A percentile compares a stretch with the other conserved stretches of the same genome.
Evolutionary conservation across 2,797 vertebrate species (phyloP).

Genomic region (Antennarius maculatus): DNA sequence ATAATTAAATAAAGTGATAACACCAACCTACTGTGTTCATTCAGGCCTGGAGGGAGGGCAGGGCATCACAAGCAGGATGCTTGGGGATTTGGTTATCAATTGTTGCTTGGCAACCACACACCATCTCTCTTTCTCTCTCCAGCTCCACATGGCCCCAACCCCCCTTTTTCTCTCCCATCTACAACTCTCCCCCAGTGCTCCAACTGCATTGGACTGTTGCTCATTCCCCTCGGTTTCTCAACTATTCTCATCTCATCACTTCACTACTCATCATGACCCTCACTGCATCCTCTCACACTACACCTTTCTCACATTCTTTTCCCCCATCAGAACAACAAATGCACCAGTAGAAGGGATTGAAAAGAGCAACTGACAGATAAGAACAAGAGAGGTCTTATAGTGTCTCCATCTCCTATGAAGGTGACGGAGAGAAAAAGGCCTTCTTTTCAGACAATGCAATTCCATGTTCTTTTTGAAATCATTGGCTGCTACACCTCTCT

Average conservation of each 20-base stretch:
- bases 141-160: slow-evolving; percentile 5
- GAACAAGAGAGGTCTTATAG: slow-evolving; percentile 24
- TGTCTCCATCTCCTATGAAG: slow-evolving; percentile 29
- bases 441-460: slow-evolving; percentile 24
- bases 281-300: slow-evolving; percentile 14
- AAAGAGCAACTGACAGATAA: slow-evolving; percentile 25
- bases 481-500: neutral
- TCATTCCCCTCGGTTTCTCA: slow-evolving; percentile 24
- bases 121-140: slow-evolving; percentile 52
- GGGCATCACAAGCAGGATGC: slow-evolving; percentile 77
- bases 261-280: slow-evolving; percentile 22
- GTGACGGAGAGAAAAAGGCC: slow-evolving; percentile 5
- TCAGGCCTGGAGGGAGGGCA: slow-evolving; percentile 79
- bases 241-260: slow-evolving; percentile 10
- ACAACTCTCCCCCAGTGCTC: slow-evolving; percentile 40
- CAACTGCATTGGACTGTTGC: slow-evolving; percentile 41
- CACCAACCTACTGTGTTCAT: slow-evolving; percentile 23
- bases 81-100: slow-evolving; percentile 87
- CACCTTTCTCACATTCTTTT: slow-evolving; percentile 42
- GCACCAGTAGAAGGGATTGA: slow-evolving; percentile 45
- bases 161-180: slow-evolving; percentile 60
- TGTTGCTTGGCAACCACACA: slow-evolving; percentile 83
- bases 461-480: slow-evolving; percentile 14
- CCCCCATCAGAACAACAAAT: slow-evolving; percentile 27
- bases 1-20: slow-evolving; percentile 15